Base-by-base conservation (phyloP, 2,888 invertebrate species). In the Amblyteles armatorius region DNA sequence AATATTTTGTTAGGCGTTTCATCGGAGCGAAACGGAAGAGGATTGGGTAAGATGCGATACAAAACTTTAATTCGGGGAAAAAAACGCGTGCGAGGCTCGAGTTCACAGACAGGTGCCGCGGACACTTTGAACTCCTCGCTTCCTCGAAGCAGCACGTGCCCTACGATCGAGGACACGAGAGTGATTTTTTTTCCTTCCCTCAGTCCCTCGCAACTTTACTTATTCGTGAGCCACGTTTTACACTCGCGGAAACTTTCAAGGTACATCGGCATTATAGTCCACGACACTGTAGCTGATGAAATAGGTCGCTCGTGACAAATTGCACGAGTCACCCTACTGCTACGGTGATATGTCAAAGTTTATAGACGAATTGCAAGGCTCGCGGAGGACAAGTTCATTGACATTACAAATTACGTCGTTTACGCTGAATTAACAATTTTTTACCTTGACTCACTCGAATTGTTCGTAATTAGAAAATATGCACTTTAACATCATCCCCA, bases 151-250 rank as follows among this genome's bases (percentile, higher is more conserved):
- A 48, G 81, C 82, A 82, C 77, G 82, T 82, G 82, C 65, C 69
- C 48, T 19, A 77, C 26, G 52, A 81, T 81, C 81, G 81, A 84
- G 81, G 84, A 81, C 84, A 52, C 55, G 57, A 26, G 57, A 11
- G 26, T 22, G 26, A 22, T 71, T 29, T 29, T 52, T 50, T 65
- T 65, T 65, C 16, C 29, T 33, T 36, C 11, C 16, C 33, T 33
- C 26, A 13, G 50, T 81, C 19, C 19, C 48, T 69, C 76, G 74
- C 74, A 72, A 67, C 79, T 73, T 84, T 84, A 84, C 73, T 81
- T 84, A 84, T 84, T 84, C 60, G 81, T 78, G 63, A 81, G 84
- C 84, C 73, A 81, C 84, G 73, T 84, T 84, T 81, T 52, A 78
- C 69, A 69, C 81, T 33, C 72, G 19, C 81, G 63, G 52, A 77